These are phyloP conservation scores for Rhabditoides inermis DNA, from an alignment of 2,888 invertebrate species.

Conservation along the genomic window DNA sequence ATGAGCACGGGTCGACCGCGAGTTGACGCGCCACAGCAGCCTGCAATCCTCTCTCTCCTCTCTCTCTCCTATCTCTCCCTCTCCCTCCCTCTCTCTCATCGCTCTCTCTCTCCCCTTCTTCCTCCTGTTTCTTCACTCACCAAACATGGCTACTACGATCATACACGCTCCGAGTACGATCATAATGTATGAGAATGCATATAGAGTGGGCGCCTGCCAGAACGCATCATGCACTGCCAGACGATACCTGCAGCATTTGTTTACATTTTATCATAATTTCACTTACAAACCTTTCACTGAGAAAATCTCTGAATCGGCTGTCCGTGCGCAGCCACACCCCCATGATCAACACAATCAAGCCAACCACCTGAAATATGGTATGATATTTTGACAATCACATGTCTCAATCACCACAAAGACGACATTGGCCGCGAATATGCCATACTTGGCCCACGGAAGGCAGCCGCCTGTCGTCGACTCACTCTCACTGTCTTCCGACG, in stretches of 20 bases:
- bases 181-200: conserved; percentile 49
- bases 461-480: too few species aligned
- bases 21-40: conserved; percentile 46
- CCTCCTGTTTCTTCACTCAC: conserved; percentile 16
- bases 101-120: too few species aligned
- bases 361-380: conserved; percentile 33
- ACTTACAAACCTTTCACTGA: conserved; percentile 38
- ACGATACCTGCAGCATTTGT: conserved; percentile 28
- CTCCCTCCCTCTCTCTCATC: too few species aligned
- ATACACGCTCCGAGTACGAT: conserved; percentile 42
- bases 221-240: conserved; percentile 48
- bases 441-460: conserved; percentile 30
- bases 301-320: conserved; percentile 47
- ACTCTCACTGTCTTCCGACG: too few species aligned
- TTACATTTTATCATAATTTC: background rate
- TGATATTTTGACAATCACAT: background rate
- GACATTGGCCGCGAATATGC: conserved; percentile 40
- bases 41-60: too few species aligned
- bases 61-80: too few species aligned
- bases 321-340: conserved; percentile 48
- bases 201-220: conserved; percentile 49
- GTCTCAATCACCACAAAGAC: conserved; percentile 27
- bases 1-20: conserved; percentile 31
- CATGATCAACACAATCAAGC: conserved; percentile 31
- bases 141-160: conserved; percentile 46